A percentile compares a stretch with the other conserved stretches of the same genome.
These are phyloP conservation scores for Polietes domitor DNA, from an alignment of 2,888 invertebrate species.

Conservation along the genomic window DNA sequence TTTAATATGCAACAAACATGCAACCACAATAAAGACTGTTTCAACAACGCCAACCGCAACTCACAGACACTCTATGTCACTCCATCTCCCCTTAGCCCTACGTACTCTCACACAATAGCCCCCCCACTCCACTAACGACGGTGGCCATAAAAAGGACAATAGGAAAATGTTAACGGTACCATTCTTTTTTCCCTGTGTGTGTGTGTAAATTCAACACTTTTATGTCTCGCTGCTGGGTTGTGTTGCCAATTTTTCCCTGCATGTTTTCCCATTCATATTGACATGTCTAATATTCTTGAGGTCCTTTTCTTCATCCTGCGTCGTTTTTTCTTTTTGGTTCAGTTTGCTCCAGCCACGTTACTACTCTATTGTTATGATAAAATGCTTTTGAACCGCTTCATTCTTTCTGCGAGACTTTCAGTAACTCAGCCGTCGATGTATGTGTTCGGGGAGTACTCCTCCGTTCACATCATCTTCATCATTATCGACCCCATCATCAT, in stretches of 20 bases:
- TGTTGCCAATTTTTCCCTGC: slow-evolving; percentile 36
- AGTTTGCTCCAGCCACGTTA: slow-evolving; percentile 27
- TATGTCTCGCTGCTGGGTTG: slow-evolving; percentile 12
- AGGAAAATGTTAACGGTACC: slow-evolving; percentile 53
- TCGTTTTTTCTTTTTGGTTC: neutral
- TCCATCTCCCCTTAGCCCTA: neutral
- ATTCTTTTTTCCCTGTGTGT: neutral
- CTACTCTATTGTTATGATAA: slow-evolving; percentile 65
- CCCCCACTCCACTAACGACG: neutral
- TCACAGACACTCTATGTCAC: neutral
- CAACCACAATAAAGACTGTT: slow-evolving; percentile 51
- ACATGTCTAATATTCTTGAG: slow-evolving; percentile 64
- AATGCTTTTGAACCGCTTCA: slow-evolving; percentile 48
- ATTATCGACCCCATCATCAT: slow-evolving; percentile 38
- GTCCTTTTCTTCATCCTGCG: slow-evolving; percentile 45
- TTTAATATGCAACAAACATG: slow-evolving; percentile 68
- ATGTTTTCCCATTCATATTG: slow-evolving; percentile 39
- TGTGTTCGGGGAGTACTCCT: neutral
- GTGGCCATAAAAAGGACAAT: slow-evolving; percentile 57
- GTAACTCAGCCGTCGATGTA: slow-evolving; percentile 61
- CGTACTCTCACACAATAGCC: neutral
- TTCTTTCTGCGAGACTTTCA: slow-evolving; percentile 51
- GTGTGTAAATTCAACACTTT: slow-evolving; percentile 20
- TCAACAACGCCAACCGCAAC: neutral
- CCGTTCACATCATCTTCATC: slow-evolving; percentile 51